Conservation (phyloP, 92 coral and sea anemone species). For the Muricea muricata region DNA sequence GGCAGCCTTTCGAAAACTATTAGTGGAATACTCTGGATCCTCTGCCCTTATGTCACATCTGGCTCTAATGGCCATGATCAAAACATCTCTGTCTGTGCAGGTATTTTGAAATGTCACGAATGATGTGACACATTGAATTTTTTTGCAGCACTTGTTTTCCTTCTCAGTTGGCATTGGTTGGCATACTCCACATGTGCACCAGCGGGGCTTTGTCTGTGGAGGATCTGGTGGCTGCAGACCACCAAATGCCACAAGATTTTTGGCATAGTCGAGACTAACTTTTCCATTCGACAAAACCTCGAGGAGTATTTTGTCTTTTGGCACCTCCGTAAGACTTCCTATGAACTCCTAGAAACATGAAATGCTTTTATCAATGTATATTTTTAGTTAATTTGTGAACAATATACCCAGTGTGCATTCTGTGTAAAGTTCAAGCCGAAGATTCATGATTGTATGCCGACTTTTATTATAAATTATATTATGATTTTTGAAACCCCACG, state of each 20-base stretch:
- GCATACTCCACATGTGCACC: too few relatives aligned
- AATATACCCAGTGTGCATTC: too few relatives aligned
- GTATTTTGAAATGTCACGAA: slow-evolving; percentile 61
- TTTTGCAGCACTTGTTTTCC: slow-evolving; percentile 70
- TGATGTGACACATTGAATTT: slow-evolving; percentile 60
- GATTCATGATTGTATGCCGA: too few relatives aligned
- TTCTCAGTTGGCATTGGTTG: too few relatives aligned
- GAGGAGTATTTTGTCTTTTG: slow-evolving; percentile 43
- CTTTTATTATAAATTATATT: too few relatives aligned
- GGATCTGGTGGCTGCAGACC: background rate
- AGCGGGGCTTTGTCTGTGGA: slow-evolving; percentile 28
- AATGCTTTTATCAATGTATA: background rate
- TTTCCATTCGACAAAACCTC: slow-evolving; percentile 47
- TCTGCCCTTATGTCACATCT: slow-evolving; percentile 73
- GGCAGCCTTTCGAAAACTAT: slow-evolving; percentile 62
- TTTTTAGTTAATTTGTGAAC: too few relatives aligned
- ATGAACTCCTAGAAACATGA: slow-evolving; percentile 46
- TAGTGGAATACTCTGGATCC: slow-evolving; percentile 52
- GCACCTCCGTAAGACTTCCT: slow-evolving; percentile 11
- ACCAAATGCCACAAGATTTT: background rate
- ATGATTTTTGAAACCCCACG: too few relatives aligned
- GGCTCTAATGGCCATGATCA: slow-evolving; percentile 66
- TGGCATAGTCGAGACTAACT: slow-evolving; percentile 61
- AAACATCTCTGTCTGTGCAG: slow-evolving; percentile 63
- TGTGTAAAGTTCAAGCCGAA: too few relatives aligned